These are phyloP conservation scores for Perizoma flavofasciatum DNA, from an alignment of 2,888 invertebrate genomes.

Conservation along the genomic window DNA sequence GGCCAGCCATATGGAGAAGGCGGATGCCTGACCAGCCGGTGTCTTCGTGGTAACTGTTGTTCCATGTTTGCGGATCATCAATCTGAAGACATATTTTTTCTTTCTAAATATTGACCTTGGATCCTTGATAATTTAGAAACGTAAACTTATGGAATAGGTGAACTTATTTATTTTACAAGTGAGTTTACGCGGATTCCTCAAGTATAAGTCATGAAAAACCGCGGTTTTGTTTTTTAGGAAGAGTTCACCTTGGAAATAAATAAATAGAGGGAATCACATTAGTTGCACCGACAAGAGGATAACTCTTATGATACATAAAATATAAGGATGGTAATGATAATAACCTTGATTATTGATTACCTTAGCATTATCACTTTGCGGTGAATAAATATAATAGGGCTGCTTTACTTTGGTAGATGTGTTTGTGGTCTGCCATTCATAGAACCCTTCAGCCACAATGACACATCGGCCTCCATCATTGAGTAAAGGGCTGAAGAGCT, in stretches of 20 bases:
- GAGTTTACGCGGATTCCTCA: too few species aligned
- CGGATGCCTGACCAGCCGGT: constrained; percentile 85
- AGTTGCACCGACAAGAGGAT: too few species aligned
- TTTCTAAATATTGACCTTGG: too few species aligned
- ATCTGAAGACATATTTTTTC: constrained; percentile 52
- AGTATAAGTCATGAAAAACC: too few species aligned
- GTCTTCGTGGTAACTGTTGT: constrained; percentile 71
- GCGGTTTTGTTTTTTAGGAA: too few species aligned
- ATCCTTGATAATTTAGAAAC: too few species aligned
- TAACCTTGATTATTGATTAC: constrained; percentile 39
- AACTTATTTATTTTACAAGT: too few species aligned
- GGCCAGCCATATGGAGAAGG: constrained; percentile 89
- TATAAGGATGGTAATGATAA: too few species aligned
- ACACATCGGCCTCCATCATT: constrained; percentile 89
- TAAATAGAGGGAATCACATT: too few species aligned
- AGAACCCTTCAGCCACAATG: constrained; percentile 91
- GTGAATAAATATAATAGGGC: constrained; percentile 89
- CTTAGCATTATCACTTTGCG: constrained; percentile 79
- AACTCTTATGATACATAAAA: too few species aligned
- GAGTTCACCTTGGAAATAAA: too few species aligned
- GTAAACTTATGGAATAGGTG: too few species aligned
- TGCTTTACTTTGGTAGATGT: constrained; percentile 85
- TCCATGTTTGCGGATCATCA: constrained; percentile 83
- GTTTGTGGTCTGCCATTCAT: constrained; percentile 90
- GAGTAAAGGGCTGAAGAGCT: constrained; percentile 87